Base-by-base conservation (phyloP, 1,140 invertebrate genomes). In the Zaprionus inermis region DNA sequence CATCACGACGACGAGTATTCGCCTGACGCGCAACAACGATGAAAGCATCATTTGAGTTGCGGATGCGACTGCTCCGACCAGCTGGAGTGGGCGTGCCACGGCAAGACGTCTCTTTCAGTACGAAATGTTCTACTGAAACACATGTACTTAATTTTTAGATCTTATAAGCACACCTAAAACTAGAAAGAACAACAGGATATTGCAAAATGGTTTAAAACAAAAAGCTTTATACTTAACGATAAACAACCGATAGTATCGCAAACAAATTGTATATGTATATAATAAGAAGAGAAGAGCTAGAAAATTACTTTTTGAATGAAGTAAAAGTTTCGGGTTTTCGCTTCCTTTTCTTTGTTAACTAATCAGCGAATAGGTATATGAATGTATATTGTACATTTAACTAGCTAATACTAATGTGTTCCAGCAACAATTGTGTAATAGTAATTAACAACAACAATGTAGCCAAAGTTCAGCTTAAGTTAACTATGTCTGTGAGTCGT, bases 1-100 rank as follows among this genome's bases (percentile, higher is more conserved):
- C 6, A 90, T 79, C 12, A 91, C 86, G 10, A 91, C 86, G 10
- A 91, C 91, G 5, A 90, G 81, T 38, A 91, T 91, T 69, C 81
- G 91, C 6, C 68, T 91, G 24, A 90, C 81, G 34, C 88, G 91
- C n/a, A 92, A 92, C 54, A 91, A 90, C 68, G 91, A 92, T 58
- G 91, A 92, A 49, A 92, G 91, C 80, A 92, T 92, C 72, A 92
- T 92, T 80, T 92, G 91, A 92, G 82, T 5, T 32, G 10, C 54
- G 16, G 30, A 56, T 71, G 51, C 70, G 78, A 49, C 70, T n/a
- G 22, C n/a, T 65, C 18, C 57, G 7, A n/a, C 44, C 18, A 54
- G 20, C 16, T 38, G 58, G 58, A 41, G 30, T 11, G 6, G 30
- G 0, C 44, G n/a, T n/a, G 51, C 36, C 24, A 59, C 22, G 18